These are phyloP conservation scores for Pentamera pediparva DNA, from an alignment of 53 echinoderm and acorn worm genomes.

Conservation along the genomic window DNA sequence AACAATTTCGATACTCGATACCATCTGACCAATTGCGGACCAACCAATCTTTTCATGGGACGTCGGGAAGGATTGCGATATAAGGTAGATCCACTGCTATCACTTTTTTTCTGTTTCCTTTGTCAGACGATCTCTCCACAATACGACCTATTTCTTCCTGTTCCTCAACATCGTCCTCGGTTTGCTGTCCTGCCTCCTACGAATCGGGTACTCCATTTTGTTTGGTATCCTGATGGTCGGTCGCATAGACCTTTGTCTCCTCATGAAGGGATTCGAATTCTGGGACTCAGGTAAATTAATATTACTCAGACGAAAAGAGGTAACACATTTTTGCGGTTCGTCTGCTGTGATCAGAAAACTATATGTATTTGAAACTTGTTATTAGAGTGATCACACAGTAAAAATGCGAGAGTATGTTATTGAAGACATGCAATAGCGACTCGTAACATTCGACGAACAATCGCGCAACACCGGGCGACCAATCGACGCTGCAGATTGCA, in stretches of 20 bases:
- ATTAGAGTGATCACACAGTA: neutral
- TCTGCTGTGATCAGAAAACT: neutral
- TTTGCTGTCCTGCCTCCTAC: conserved; percentile 78
- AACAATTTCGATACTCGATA: too few relatives aligned
- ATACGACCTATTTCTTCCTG: conserved; percentile 58
- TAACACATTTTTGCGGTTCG: neutral
- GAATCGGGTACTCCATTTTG: conserved; percentile 73
- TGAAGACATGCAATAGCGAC: too few relatives aligned
- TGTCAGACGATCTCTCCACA: conserved; percentile 65
- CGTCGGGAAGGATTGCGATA: neutral
- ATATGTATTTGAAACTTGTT: neutral
- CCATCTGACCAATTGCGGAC: too few relatives aligned
- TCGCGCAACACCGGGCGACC: too few relatives aligned
- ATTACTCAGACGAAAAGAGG: neutral
- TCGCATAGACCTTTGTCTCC: conserved; percentile 69
- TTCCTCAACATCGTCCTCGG: conserved; percentile 87
- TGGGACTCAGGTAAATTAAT: conserved; percentile 83
- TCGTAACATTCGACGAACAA: too few relatives aligned
- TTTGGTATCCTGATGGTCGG: conserved; percentile 87
- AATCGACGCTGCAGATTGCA: too few relatives aligned
- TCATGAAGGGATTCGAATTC: conserved; percentile 92
- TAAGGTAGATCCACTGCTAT: neutral
- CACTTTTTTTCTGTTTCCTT: neutral
- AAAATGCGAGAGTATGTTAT: neutral
- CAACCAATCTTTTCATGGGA: too few relatives aligned